phyloP scores from a whole-genome alignment of 2,797 vertebrate genomes.

The Lepidocolaptes lacrymiger region DNA sequence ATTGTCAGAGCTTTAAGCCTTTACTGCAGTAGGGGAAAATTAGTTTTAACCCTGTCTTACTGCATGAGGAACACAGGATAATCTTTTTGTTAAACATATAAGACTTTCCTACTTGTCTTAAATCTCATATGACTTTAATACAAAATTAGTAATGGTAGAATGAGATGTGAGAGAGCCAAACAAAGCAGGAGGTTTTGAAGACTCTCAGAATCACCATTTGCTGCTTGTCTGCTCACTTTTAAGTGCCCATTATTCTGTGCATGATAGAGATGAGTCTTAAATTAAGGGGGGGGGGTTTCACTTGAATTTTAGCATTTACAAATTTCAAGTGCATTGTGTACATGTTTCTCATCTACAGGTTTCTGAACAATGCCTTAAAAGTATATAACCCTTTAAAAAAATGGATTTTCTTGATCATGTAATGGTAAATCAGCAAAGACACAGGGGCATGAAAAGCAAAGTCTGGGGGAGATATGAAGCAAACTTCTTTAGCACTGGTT shows the following conservation, averaged over 20 bases:
- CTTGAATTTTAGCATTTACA: background rate
- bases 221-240: background rate
- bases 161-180: background rate
- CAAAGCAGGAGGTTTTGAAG: background rate
- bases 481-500: background rate
- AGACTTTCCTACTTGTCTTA: background rate
- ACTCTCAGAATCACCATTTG: background rate
- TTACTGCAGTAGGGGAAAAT: background rate
- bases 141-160: background rate
- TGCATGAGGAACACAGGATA: background rate
- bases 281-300: background rate
- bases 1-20: background rate
- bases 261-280: background rate
- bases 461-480: background rate
- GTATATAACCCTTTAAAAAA: background rate
- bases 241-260: fast-evolving
- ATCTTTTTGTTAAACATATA: background rate
- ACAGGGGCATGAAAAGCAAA: background rate
- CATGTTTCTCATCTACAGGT: background rate
- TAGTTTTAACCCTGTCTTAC: background rate
- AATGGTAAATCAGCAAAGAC: background rate
- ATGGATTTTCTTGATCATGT: background rate
- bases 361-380: background rate
- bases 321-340: background rate
- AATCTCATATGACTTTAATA: background rate